phyloP scores from a whole-genome alignment of 1,140 invertebrate species.

The Nebria ingens region DNA sequence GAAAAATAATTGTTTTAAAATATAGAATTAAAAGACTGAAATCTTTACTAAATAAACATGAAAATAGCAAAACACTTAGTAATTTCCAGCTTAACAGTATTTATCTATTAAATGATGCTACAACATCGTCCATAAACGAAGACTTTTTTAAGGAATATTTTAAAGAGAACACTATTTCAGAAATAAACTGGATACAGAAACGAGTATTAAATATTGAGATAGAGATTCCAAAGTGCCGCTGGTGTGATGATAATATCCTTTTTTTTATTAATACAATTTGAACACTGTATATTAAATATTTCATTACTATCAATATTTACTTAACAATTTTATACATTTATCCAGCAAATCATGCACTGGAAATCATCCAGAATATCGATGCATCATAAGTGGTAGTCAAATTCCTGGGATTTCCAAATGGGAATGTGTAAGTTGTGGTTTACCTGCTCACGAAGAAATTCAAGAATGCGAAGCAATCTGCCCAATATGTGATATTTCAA shows the following conservation, averaged over 20 bases:
- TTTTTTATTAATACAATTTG: not conserved
- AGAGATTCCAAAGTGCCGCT: not conserved
- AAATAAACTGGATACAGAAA: not conserved
- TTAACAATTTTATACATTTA: conserved; percentile 2
- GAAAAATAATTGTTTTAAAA: not conserved
- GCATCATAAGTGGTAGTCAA: not conserved
- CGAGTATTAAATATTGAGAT: not conserved
- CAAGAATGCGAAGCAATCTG: not conserved
- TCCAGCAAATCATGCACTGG: not conserved
- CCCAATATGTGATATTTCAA: not conserved
- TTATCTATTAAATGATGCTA: not conserved
- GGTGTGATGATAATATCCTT: not conserved
- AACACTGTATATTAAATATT: not conserved
- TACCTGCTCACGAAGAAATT: not conserved
- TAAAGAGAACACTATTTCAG: not conserved
- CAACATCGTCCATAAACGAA: not conserved
- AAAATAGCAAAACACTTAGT: not conserved
- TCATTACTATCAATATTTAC: not conserved
- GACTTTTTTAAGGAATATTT: not conserved
- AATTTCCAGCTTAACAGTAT: not conserved
- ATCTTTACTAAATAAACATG: not conserved
- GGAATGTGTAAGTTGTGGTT: not conserved
- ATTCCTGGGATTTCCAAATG: not conserved
- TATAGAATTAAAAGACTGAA: not conserved
- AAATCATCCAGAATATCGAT: not conserved